Evolutionary conservation across 2,888 invertebrate genomes (phyloP), one percentile per base, ranked within the genome.

Genomic region (Aradus depressus): DNA sequence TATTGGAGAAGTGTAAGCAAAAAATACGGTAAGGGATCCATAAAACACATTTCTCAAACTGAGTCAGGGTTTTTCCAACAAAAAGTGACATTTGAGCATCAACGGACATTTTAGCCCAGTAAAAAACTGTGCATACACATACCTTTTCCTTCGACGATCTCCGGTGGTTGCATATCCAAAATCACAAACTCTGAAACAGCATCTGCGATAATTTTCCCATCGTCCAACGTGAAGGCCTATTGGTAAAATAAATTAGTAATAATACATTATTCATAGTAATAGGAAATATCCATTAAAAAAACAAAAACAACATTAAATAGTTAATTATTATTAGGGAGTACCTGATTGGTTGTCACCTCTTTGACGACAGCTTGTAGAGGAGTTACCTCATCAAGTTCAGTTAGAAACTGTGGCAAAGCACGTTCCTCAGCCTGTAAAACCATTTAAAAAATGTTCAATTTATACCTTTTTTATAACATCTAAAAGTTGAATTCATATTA

Each of bases 171-270:
- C 8, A 71, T 59, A 52, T 72, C 72, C 59, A 69, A 64, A 35
- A 71, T 66, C 21, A 71, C 63, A 54, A 69, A 70, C 53, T 71
- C 70, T 1, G 69, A 64, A 32, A 71, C 67, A 8, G 69, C 68
- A 55, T 72, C 71, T 0, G 66, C 67, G 2, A 70, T 64, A n/a
- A 65, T 62, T 60, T 68, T 69, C 8, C 63, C 65, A 48, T 68
- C 67, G 10, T 31, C 45, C 8, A 45, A 19, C 10, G 45, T 45
- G 16, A 35, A 45, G 6, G 45, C 8, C 45, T 45, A 18, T 4
- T 35, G 28, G 10, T 21, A 19, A 21, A 41, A 37, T 8, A 12
- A 37, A 28, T 12, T 28, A 10, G 8, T 28, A 28, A 28, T 28
- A 28, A 10, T 12, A 10, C 28, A 28, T n/a, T n/a, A n/a, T n/a